Conservation (phyloP, 2,113 vertebrate genomes). For the Macaca fascicularis region DNA sequence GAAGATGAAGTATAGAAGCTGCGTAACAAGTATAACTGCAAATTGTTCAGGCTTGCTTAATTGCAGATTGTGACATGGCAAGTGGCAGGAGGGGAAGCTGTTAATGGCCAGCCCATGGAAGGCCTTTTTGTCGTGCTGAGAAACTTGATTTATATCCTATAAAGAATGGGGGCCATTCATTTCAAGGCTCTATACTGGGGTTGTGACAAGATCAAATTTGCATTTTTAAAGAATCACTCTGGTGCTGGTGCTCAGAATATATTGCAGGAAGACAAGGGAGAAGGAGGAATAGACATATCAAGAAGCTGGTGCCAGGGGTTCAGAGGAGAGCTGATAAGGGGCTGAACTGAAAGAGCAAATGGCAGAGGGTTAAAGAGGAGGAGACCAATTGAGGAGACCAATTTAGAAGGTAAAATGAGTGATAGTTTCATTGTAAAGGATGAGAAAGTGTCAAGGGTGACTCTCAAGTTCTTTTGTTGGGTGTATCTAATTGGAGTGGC, state of each 20-base stretch:
- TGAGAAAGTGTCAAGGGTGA: not conserved
- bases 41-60: not conserved
- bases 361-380: not conserved
- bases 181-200: not conserved
- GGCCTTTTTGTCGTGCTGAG: not conserved
- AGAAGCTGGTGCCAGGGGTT: not conserved
- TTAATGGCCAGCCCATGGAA: not conserved
- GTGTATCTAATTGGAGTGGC: not conserved
- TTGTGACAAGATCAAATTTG: not conserved
- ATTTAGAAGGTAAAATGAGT: not conserved
- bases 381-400: not conserved
- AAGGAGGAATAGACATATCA: not conserved
- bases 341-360: not conserved
- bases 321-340: not conserved
- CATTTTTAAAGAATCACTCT: not conserved
- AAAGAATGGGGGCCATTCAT: not conserved
- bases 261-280: not conserved
- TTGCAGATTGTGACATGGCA: not conserved
- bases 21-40: rapidly evolving
- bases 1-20: not conserved
- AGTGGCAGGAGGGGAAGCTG: not conserved
- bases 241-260: not conserved
- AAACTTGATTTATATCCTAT: not conserved
- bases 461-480: not conserved
- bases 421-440: not conserved